phyloP scores from a whole-genome alignment of 2,888 invertebrate genomes.

The Ophion costatus region DNA sequence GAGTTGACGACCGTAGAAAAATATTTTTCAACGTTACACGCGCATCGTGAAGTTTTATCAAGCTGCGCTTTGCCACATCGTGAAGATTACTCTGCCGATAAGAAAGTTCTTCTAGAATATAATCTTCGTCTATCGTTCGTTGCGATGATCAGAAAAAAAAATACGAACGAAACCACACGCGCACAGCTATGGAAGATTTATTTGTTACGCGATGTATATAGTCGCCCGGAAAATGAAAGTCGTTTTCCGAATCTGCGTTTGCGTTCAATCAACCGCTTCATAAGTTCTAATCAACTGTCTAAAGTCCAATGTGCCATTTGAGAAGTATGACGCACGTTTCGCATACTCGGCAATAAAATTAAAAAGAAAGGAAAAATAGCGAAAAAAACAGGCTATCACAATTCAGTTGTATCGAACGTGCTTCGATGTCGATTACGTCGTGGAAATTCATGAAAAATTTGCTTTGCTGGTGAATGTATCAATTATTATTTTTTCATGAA shows the following conservation, averaged over 20 bases:
- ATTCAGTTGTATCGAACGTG: neutral
- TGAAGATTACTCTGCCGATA: neutral
- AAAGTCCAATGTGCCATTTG: constrained; percentile 26
- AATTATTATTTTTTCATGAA: too few species aligned
- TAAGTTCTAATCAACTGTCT: neutral
- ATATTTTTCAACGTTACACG: neutral
- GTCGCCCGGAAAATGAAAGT: neutral
- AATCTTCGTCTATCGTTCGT: neutral
- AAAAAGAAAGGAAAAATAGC: neutral
- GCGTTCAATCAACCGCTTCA: neutral
- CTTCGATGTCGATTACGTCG: neutral
- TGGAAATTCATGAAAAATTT: neutral
- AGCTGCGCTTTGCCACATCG: neutral
- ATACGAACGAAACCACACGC: neutral
- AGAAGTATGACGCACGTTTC: constrained; percentile 11
- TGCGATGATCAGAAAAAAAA: neutral
- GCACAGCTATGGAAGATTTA: too few species aligned
- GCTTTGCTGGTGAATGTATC: too few species aligned
- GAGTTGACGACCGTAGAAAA: too few species aligned
- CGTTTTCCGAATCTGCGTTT: neutral
- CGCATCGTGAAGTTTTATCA: neutral
- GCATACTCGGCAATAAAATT: neutral
- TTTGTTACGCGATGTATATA: too few species aligned
- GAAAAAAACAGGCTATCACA: neutral
- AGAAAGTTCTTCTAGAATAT: neutral